Evolutionary conservation across 2,797 vertebrate genomes (phyloP), one percentile per base, ranked within the genome.

Genomic region (Selene dorsalis): DNA sequence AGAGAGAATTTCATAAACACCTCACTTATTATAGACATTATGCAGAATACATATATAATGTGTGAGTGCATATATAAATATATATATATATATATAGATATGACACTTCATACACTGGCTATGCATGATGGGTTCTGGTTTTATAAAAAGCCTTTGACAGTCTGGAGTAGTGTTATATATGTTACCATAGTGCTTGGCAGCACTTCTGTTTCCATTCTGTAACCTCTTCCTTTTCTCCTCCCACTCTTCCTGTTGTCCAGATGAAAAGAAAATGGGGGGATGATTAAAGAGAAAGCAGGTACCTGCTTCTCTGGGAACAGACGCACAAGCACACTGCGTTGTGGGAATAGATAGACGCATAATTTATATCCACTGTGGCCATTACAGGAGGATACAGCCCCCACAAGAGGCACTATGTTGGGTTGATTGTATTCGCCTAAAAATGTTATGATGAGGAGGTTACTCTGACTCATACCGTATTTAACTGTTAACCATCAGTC

Each of bases 361-460:
- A 69, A 88, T 88, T 88, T 90, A 90, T 84, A 73, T 57, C 63
- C 39, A 74, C 75, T 76, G 77, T 85, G 45, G 32, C 76, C 73
- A 77, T 86, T 91, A 85, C 28, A 22, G 70, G 39, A 82, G 68
- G 59, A 70, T 79, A 66, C 52, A 89, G 72, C 78, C 68, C 85
- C 79, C 80, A 80, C 6, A 45, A 84, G 85, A 79, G 64, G 14
- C 38, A 70, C 75, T 75, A 75, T 90, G 90, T 76, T 80, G 58
- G 80, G 91, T 88, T 88, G 85, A 92, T 93, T 86, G 83, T 80
- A 84, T 90, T 90, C 86, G 87, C 69, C 67, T 77, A 64, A 57
- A 82, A 92, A 89, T 88, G 85, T 65, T 64, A 69, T 41, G 69
- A 75, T 65, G 76, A 87, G 74, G 76, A 85, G 84, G 85, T 80